Conservation (phyloP, 2,888 invertebrate genomes). For the Netelia inedita region DNA sequence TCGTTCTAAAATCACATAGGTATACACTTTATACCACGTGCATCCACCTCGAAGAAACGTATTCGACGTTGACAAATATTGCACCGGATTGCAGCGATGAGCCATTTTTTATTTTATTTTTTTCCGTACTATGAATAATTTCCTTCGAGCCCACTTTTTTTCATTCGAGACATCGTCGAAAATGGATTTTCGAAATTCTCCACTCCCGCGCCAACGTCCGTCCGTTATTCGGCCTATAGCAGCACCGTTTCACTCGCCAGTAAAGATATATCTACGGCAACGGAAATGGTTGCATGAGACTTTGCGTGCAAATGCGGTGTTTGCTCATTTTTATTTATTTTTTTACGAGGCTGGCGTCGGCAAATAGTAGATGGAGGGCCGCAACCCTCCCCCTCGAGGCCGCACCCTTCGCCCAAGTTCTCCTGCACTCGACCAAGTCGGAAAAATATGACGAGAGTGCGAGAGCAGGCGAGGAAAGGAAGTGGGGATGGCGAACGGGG, state of each 20-base stretch:
- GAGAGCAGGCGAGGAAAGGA: conserved; percentile 38
- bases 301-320: conserved; percentile 68
- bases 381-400: conserved; percentile 46
- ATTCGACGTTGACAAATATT: no score
- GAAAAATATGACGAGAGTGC: conserved; percentile 60
- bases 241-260: neutral
- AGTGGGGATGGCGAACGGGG: conserved; percentile 56
- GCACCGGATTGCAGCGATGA: no score
- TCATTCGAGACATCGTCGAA: neutral
- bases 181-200: conserved; percentile 29
- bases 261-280: conserved; percentile 13
- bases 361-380: conserved; percentile 39
- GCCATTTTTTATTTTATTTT: conserved; percentile 5
- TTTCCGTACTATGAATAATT: conserved; percentile 39
- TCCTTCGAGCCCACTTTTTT: conserved; percentile 11
- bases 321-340: conserved; percentile 44
- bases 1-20: no score
- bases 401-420: conserved; percentile 61
- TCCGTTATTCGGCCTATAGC: neutral
- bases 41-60: no score
- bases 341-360: conserved; percentile 58
- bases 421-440: conserved; percentile 63
- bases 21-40: no score
- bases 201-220: neutral
- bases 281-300: conserved; percentile 62